Percentiles rank a stretch among this genome's conserved stretches.
These are phyloP conservation scores for Sebastes nivosus DNA, from an alignment of 2,797 vertebrate genomes.

Conservation along the genomic window DNA sequence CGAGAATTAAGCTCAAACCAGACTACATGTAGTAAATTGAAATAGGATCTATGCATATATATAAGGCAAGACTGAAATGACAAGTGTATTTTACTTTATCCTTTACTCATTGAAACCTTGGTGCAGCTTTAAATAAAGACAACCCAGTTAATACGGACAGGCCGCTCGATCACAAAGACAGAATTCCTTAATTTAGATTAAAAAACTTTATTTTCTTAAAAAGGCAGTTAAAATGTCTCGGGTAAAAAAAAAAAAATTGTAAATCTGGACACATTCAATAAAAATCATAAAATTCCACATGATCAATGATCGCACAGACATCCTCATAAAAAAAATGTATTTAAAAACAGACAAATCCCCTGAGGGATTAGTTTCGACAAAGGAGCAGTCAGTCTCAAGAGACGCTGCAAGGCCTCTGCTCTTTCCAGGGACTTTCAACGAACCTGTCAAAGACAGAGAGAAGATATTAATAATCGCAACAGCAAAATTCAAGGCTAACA, in stretches of 20 bases:
- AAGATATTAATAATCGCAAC: background rate
- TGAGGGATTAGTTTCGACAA: background rate
- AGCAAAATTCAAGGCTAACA: background rate
- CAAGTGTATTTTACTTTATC: background rate
- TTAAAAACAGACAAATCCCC: background rate
- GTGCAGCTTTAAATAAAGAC: background rate
- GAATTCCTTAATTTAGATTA: background rate
- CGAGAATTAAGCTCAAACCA: background rate
- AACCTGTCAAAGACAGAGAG: conserved; percentile 40
- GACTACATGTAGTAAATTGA: background rate
- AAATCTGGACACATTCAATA: background rate
- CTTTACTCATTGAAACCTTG: background rate
- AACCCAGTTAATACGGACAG: background rate
- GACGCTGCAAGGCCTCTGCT: conserved; percentile 27
- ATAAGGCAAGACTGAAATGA: background rate
- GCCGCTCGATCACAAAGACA: background rate
- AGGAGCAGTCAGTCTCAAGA: conserved; percentile 4
- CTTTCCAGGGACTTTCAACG: conserved; percentile 30
- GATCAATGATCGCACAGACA: background rate
- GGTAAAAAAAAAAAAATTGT: conserved; percentile 11
- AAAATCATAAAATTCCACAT: background rate
- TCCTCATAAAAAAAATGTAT: background rate
- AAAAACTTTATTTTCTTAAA: conserved; percentile 9
- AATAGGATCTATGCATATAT: background rate
- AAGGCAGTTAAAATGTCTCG: background rate